Conservation (phyloP, 2,797 vertebrate species). For the Propithecus perrieri region DNA sequence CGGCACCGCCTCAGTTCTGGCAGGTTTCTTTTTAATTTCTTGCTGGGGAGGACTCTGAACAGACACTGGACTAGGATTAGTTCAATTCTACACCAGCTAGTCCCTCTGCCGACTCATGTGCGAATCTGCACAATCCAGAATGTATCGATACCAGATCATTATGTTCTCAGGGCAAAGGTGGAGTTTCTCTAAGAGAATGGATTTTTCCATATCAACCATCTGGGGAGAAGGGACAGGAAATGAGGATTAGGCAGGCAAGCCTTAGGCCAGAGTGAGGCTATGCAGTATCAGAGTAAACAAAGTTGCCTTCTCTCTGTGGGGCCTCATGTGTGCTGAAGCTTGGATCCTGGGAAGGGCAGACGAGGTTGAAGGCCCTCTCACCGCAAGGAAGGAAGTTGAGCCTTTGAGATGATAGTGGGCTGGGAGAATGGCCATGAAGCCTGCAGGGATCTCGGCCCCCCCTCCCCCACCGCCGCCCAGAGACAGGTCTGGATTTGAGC, state of each 20-base stretch:
- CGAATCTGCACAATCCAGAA: background rate
- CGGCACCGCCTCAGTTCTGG: background rate
- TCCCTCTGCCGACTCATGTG: background rate
- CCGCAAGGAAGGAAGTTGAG: background rate
- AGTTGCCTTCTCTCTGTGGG: background rate
- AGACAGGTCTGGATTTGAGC: background rate
- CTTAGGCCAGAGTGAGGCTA: background rate
- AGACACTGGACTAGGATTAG: background rate
- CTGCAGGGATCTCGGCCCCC: background rate
- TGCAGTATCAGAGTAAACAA: background rate
- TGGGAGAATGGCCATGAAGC: background rate
- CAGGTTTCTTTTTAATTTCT: background rate
- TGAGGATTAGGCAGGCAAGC: background rate
- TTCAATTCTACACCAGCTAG: background rate
- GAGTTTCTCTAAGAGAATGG: background rate
- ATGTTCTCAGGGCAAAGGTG: background rate
- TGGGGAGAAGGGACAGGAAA: background rate
- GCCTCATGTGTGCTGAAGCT: background rate
- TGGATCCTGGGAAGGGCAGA: background rate
- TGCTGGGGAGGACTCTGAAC: background rate
- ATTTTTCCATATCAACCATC: background rate
- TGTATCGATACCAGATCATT: background rate
- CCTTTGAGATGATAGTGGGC: background rate
- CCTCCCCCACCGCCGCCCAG: background rate
- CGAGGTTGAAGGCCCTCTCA: background rate